phyloP scores from a whole-genome alignment of 2,797 vertebrate species.

The Mareca penelope region DNA sequence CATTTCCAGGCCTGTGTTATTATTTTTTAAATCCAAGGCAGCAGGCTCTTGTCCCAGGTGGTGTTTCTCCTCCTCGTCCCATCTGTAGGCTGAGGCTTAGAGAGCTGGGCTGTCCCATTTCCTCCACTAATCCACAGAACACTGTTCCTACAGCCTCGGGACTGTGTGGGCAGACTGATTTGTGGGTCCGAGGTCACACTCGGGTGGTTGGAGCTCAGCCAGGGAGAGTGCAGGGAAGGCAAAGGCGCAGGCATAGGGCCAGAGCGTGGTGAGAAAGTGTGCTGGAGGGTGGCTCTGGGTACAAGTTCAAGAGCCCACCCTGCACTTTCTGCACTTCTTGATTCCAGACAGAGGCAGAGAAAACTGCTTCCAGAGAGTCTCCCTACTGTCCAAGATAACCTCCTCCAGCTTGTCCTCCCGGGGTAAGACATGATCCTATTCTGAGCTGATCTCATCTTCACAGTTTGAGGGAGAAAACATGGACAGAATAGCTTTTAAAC shows the following conservation, averaged over 20 bases:
- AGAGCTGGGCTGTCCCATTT: not conserved
- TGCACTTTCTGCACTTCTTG: not conserved
- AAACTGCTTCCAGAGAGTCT: not conserved
- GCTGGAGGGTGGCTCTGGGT: not conserved
- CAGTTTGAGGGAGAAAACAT: not conserved
- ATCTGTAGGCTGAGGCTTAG: not conserved
- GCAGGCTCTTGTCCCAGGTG: not conserved
- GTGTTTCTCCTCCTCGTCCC: not conserved
- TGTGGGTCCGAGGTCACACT: rapidly evolving
- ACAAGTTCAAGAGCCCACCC: not conserved
- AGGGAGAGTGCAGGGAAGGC: not conserved
- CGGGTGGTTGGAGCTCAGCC: rapidly evolving
- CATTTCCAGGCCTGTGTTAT: not conserved
- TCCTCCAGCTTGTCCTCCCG: not conserved
- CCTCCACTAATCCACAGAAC: not conserved
- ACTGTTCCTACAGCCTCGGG: not conserved
- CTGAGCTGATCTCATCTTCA: not conserved
- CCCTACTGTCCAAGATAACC: not conserved
- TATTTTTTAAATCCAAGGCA: not conserved
- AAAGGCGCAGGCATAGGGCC: not conserved
- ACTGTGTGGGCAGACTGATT: not conserved
- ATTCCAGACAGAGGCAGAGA: not conserved
- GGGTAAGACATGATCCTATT: not conserved
- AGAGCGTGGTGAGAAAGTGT: rapidly evolving
- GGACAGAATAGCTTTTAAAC: not conserved